Evolutionary conservation across 1,140 invertebrate genomes (phyloP), one percentile per base, ranked within the genome.

Genomic region (Nasonia vitripennis): DNA sequence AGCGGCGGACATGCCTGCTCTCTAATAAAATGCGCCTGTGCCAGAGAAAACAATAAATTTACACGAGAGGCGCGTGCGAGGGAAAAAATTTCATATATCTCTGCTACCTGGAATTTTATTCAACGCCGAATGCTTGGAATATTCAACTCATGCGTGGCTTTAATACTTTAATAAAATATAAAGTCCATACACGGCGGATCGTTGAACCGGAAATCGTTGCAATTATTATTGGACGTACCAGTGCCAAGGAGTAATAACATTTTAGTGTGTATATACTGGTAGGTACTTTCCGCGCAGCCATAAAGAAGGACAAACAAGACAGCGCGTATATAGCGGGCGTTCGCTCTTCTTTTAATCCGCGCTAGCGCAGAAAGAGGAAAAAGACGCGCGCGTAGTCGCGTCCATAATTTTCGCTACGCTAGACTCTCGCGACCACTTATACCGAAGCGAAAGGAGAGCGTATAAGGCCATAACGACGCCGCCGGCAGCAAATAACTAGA

Each of bases 11-110:
- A 27, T 4, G 73, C 12, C 1, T 31, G 27, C 55, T 20, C 55
- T 55, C 6, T 45, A 48, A 67, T 34, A 68, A 84, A 78, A 70
- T 51, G n/a, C 41, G 9, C 5, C 37, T n/a, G 62, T 23, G 34
- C 14, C 14, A 51, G 55, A 45, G 67, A 55, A 73, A 74, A 80
- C 78, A 74, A 80, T 80, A 80, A 84, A 84, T 74, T 79, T 31
- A 48, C 34, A 75, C 48, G 7, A n/a, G 31, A 62, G 27, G 2
- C 23, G 27, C 11, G 23, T 6, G 34, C 4, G 5, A 37, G 9
- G 14, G 23, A 73, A 82, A 73, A 81, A 27, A 71, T 41, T 62
- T 37, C 73, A 71, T 45, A 34, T 45, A 27, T 41, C 37, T 17
- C 55, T 23, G 6, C 4, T 37, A 51, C 78, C 12, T 31, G 78